Conservation (phyloP, 1,140 invertebrate species). For the Papilio glaucus region DNA sequence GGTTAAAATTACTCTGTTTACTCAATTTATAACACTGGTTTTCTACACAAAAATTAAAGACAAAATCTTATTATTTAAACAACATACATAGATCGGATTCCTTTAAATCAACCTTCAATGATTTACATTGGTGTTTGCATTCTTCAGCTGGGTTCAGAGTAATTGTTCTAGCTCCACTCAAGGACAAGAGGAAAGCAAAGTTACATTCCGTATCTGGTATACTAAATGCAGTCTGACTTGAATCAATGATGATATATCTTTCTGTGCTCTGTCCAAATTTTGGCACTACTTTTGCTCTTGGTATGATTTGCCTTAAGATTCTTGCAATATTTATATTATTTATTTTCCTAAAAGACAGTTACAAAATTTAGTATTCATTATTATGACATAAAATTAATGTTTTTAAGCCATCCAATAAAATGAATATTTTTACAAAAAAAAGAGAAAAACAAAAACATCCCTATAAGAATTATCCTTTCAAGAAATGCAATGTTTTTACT, state of each 20-base stretch:
- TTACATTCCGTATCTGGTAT: slow-evolving; percentile 90
- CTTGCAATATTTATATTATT: slow-evolving; percentile 87
- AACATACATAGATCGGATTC: slow-evolving; percentile 88
- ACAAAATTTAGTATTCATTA: not conserved
- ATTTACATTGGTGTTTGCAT: slow-evolving; percentile 86
- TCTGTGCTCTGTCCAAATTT: slow-evolving; percentile 88
- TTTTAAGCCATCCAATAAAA: not conserved
- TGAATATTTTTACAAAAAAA: too few species aligned
- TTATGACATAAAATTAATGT: not conserved
- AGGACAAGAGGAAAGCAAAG: slow-evolving; percentile 88
- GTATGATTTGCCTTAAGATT: slow-evolving; percentile 86
- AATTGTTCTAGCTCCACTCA: slow-evolving; percentile 86
- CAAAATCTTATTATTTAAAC: slow-evolving; percentile 12
- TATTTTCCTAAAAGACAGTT: slow-evolving; percentile 85
- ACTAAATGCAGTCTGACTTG: slow-evolving; percentile 83
- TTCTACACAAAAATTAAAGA: not conserved
- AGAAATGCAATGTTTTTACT: too few species aligned
- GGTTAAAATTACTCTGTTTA: too few species aligned
- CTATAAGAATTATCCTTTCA: too few species aligned
- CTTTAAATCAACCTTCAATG: slow-evolving; percentile 86
- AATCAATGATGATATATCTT: slow-evolving; percentile 88
- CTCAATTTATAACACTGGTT: too few species aligned
- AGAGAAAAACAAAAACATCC: too few species aligned
- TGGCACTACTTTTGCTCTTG: slow-evolving; percentile 85
- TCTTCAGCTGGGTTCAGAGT: slow-evolving; percentile 87